Base-by-base conservation (phyloP, 2,113 vertebrate species). In the Neomonachus schauinslandi region DNA sequence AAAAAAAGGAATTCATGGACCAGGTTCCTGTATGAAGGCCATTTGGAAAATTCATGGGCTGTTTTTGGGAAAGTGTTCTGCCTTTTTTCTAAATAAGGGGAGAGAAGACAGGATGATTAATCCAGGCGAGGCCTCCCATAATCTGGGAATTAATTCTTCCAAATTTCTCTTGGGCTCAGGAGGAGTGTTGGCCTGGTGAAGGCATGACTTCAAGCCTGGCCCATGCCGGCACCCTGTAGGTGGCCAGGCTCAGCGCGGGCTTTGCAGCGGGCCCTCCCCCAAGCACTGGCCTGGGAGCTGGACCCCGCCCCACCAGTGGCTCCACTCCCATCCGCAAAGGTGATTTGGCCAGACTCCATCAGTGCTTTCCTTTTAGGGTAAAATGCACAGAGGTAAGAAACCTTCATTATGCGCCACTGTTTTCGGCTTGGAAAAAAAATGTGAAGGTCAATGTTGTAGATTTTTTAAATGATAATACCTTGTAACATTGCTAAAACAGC, bases 31-130 rank as follows among this genome's bases (percentile, higher is more conserved):
- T 21, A 16, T 19, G 55, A 51, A 53, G 26, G 16, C 26, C 79
- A 10, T 89, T 95, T 63, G 81, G 63, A 96, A 98, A 98, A 84
- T 76, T 59, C 26, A 88, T 59, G 46, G 33, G 57, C 71, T 57
- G 67, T 63, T 79, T 94, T 90, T 22, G 16, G 55, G 24, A 65
- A 93, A 74, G 49, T 0, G 4, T 59, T 89, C 42, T 92, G n/a
- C 0, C 55, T 81, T 28, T 86, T 83, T 81, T 31, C 91, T 96
- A 91, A 69, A 95, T 94, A 92, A 86, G 87, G 79, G 67, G 65
- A 76, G 51, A 36, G 33, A 57, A 57, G 21, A 31, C 69, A 82
- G 31, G 76, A 49, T 87, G 55, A 33, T 86, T 31, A 72, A 91
- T 89, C 59, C 53, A 89, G 55, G 79, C 0, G 1, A 53, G 18